Evolutionary conservation across 1,140 invertebrate genomes (phyloP), one percentile per base, ranked within the genome.

Genomic region (Leptonema lineaticorne): DNA sequence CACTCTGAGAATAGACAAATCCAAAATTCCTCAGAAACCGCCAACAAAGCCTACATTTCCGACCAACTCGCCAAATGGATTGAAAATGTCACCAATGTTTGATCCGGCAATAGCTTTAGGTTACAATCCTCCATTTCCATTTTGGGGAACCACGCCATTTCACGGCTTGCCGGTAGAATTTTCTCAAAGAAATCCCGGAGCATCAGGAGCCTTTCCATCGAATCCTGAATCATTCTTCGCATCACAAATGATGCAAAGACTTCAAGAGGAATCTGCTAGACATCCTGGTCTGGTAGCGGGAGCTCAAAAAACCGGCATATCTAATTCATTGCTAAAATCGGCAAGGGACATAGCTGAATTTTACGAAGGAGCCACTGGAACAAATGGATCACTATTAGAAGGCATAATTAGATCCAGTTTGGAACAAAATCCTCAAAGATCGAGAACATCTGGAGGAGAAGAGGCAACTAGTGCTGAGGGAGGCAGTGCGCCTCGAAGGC

Each of bases 331-430:
- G 28, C 78, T 77, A 50, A 90, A 75, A 81, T 83, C 56, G 80
- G 85, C 76, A 85, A 68, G 84, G 89, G 72, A 84, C 7, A 67
- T 87, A 63, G 82, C 85, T 1, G 87, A 89, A 16, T 75, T 89
- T 18, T 85, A 89, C 71, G 86, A 88, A 45, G 82, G 83, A 2
- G 78, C 83, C 0, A 81, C 83, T 0, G 84, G 83, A 4, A 84
- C 87, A 4, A 92, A 92, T 76, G 90, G 89, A 1, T 89, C 85
- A 0, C 90, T 92, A 75, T 78, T 92, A 57, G 91, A 92, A 74
- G 91, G 89, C 58, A 89, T 93, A 66, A 93, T 93, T 74, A 83
- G 91, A 68, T 91, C 90, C 69, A 90, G 87, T 74, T 79, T 92
- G 22, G 90, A 91, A 74, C 86, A 86, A 60, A 85, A 82, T 18